Evolutionary conservation across 2,113 vertebrate genomes (phyloP), one percentile per base, ranked within the genome.

Genomic region (Saccopteryx leptura): DNA sequence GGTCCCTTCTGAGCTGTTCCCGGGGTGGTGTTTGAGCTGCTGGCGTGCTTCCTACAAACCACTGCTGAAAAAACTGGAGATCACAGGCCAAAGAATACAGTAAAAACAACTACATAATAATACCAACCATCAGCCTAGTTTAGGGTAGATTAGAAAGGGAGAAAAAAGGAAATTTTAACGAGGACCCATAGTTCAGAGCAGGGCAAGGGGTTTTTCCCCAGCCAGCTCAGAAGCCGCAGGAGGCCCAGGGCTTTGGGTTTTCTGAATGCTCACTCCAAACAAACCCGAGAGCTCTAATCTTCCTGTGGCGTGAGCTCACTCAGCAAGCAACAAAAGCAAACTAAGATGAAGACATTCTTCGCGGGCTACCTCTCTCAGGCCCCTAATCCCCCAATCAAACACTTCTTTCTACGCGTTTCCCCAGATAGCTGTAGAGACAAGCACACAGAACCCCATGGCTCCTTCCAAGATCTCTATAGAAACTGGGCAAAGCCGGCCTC

Each of bases 351-450:
- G 94, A 80, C 60, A 63, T 95, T 95, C 33, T 88, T 90, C 83
- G 21, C 83, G 21, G 54, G 60, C 79, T 94, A 60, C 60, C 61
- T 65, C 74, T 81, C 66, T 26, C 52, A 78, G 19, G 15, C 19
- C 33, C 19, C 3, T 96, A 96, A 97, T 96, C 88, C 52, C 21
- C 81, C 81, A 86, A 91, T 94, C 95, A 96, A 96, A 98, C 76
- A 71, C 18, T 90, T 80, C 72, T 91, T 90, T 92, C 48, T 19
- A 23, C 14, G 12, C 31, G 56, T 68, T 66, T 96, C 84, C 88
- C 88, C 56, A 74, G 95, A 87, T 50, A 85, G 95, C 78, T 82
- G 80, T 75, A 76, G 83, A 89, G 93, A 83, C 12, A 7, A 0
- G 15, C 81, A 2, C 88, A 69, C 52, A 15, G 76, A 91, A 56